These are phyloP conservation scores for Xanthia icteritia DNA, from an alignment of 2,888 invertebrate species.

Conservation along the genomic window DNA sequence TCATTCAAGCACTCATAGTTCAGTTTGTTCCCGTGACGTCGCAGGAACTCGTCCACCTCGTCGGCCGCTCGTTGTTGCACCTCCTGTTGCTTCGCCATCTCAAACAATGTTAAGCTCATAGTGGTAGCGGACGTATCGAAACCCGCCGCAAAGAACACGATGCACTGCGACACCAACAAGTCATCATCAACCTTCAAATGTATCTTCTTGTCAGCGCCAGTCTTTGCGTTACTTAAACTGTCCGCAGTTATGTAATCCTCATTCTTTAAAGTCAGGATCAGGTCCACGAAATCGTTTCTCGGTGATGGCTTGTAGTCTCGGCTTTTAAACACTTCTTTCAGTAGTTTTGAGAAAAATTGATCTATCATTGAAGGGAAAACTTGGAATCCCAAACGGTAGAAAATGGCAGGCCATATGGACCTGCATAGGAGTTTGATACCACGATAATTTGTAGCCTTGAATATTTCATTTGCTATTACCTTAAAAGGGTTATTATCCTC, in stretches of 20 bases:
- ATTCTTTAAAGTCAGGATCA: too few relatives aligned
- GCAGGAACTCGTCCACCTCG: slow-evolving; percentile 76
- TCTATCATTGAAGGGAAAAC: too few relatives aligned
- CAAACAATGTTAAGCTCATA: slow-evolving; percentile 71
- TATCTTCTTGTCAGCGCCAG: slow-evolving; percentile 61
- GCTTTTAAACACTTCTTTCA: too few relatives aligned
- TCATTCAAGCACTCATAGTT: too few relatives aligned
- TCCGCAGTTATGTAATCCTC: too few relatives aligned
- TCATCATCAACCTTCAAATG: slow-evolving; percentile 76
- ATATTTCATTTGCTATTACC: slow-evolving; percentile 67
- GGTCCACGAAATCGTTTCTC: slow-evolving; percentile 56
- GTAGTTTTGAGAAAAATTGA: too few relatives aligned
- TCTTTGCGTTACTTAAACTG: slow-evolving; percentile 17
- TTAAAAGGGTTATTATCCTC: slow-evolving; percentile 67
- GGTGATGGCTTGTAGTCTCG: slow-evolving; percentile 44
- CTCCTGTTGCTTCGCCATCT: slow-evolving; percentile 73
- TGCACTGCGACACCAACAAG: slow-evolving; percentile 86
- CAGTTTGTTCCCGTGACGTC: slow-evolving; percentile 63
- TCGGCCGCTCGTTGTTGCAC: slow-evolving; percentile 65
- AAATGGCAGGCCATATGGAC: slow-evolving; percentile 74
- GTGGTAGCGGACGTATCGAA: slow-evolving; percentile 77
- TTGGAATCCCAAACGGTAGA: slow-evolving; percentile 66
- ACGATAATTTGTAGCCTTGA: slow-evolving; percentile 61
- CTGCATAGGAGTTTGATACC: slow-evolving; percentile 65
- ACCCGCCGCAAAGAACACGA: slow-evolving; percentile 84